Conservation (phyloP, 2,888 invertebrate species). For the Cantharis rustica region DNA sequence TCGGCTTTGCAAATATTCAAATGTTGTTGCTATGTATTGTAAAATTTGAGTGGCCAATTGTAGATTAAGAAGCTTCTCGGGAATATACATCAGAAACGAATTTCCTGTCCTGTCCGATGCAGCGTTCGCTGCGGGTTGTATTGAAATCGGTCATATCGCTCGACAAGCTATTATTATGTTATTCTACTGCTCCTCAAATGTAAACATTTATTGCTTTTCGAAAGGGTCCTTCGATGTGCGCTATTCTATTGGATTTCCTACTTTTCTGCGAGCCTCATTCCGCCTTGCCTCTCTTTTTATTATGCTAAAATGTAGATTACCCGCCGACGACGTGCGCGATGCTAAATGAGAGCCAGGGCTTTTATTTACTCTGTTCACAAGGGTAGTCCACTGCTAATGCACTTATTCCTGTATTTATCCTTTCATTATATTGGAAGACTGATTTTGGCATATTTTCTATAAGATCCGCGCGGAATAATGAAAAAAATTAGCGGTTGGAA, state of each 20-base stretch:
- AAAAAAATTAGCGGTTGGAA: neutral
- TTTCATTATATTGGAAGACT: conserved; percentile 27
- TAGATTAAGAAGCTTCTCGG: conserved; percentile 1
- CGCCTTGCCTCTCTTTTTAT: neutral
- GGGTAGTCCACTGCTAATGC: conserved; percentile 31
- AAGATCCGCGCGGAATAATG: neutral
- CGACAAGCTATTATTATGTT: conserved; percentile 48
- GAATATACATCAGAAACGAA: conserved; percentile 45
- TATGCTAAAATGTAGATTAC: neutral
- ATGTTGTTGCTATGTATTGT: neutral
- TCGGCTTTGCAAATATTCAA: neutral
- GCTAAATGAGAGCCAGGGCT: conserved; percentile 19
- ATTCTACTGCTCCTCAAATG: conserved; percentile 46
- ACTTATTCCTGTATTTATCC: conserved; percentile 32
- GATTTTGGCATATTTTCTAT: conserved; percentile 24
- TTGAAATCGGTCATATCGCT: conserved; percentile 48
- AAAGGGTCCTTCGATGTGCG: conserved; percentile 30
- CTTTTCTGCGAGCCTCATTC: neutral
- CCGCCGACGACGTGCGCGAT: neutral
- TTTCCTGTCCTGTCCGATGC: conserved; percentile 52
- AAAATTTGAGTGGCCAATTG: conserved; percentile 8
- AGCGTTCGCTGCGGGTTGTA: conserved; percentile 43
- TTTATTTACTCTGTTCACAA: conserved; percentile 31
- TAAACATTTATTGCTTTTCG: conserved; percentile 52
- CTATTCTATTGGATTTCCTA: conserved; percentile 1